These are phyloP conservation scores for Bombus polaris DNA, from an alignment of 1,140 invertebrate species.

Conservation along the genomic window DNA sequence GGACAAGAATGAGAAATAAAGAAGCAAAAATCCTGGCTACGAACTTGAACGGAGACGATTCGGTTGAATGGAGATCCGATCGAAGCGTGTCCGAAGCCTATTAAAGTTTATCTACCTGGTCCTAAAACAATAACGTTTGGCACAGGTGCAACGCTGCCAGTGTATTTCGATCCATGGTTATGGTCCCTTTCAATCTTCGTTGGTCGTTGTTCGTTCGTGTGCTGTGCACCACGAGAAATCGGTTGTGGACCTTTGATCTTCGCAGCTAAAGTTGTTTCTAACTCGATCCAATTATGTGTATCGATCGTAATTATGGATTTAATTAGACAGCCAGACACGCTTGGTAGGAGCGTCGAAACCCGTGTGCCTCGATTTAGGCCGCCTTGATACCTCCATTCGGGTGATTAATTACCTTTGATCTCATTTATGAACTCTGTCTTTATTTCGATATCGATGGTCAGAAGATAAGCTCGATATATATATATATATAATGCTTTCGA, in stretches of 20 bases:
- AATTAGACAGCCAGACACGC: slow-evolving; percentile 45
- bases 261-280: slow-evolving; percentile 29
- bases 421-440: slow-evolving; percentile 3
- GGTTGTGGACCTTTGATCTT: slow-evolving; percentile 54
- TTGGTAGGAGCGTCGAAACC: slow-evolving; percentile 41
- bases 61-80: slow-evolving; percentile 67
- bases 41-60: slow-evolving; percentile 51
- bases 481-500: background rate
- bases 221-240: slow-evolving; percentile 41
- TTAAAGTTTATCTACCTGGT: slow-evolving; percentile 64
- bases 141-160: slow-evolving; percentile 58
- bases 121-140: slow-evolving; percentile 69
- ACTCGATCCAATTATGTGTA: slow-evolving; percentile 47
- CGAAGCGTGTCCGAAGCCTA: slow-evolving; percentile 66
- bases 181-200: background rate
- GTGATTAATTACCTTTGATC: slow-evolving; percentile 44
- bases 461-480: background rate
- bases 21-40: slow-evolving; percentile 17
- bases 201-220: background rate
- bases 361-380: background rate
- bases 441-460: background rate
- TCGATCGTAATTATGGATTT: slow-evolving; percentile 53
- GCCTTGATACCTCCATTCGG: slow-evolving; percentile 21
- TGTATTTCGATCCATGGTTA: slow-evolving; percentile 5
- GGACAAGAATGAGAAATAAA: background rate